phyloP scores from a whole-genome alignment of 2,797 vertebrate species.

The Alca torda region DNA sequence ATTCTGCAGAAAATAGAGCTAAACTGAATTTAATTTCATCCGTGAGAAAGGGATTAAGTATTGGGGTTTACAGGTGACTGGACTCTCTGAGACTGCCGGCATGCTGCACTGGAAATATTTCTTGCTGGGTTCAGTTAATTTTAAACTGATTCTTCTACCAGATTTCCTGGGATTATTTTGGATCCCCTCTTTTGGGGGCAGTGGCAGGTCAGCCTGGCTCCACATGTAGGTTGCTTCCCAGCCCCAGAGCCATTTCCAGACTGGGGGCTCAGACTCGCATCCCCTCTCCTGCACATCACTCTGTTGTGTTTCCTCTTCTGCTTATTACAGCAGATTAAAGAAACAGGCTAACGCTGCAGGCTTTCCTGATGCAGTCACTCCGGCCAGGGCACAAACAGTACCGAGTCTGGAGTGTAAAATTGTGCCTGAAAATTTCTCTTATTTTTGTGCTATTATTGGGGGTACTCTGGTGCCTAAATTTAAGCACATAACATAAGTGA shows the following conservation, averaged over 20 bases:
- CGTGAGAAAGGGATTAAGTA: neutral
- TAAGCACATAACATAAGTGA: neutral
- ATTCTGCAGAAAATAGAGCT: neutral
- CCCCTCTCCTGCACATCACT: neutral
- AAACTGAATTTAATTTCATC: neutral
- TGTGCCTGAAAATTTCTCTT: neutral
- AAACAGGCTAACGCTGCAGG: neutral
- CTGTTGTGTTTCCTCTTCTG: neutral
- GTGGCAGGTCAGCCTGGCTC: neutral
- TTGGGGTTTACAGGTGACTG: neutral
- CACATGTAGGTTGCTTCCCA: neutral
- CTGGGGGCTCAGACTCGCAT: neutral
- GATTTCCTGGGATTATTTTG: neutral
- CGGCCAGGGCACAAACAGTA: neutral
- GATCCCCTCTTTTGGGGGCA: neutral
- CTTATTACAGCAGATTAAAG: neutral
- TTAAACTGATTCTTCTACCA: neutral
- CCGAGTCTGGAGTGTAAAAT: neutral
- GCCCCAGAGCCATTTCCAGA: neutral
- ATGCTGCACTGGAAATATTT: neutral
- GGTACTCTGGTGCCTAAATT: neutral
- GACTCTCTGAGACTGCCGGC: neutral
- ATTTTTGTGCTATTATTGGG: neutral
- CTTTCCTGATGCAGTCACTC: neutral
- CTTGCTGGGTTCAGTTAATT: neutral